A percentile compares a stretch with the other conserved stretches of the same genome.
Evolutionary conservation across 2,888 invertebrate species (phyloP).

Genomic region (Diarsia mendica): DNA sequence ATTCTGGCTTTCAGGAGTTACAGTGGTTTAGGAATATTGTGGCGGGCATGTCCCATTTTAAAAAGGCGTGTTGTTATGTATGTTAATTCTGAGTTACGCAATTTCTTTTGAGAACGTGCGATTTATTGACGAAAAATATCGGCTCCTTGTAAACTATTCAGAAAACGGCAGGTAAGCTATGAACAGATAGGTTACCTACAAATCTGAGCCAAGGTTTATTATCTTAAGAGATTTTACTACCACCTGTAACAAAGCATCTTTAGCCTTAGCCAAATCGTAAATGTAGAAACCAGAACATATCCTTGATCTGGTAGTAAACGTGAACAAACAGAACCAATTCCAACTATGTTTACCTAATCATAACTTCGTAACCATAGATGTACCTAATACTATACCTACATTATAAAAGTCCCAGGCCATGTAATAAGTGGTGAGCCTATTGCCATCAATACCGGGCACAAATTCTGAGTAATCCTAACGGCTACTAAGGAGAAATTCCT

Average conservation of each 20-base stretch:
- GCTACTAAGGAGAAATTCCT: no score
- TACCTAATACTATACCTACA: no score
- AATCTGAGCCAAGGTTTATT: slow-evolving; percentile 21
- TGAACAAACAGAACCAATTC: background rate
- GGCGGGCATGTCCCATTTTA: no score
- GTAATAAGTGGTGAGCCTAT: no score
- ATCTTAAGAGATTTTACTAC: slow-evolving; percentile 23
- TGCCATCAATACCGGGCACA: no score
- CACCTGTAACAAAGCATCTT: slow-evolving; percentile 6
- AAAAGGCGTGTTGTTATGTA: no score
- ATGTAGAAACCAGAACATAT: slow-evolving; percentile 8
- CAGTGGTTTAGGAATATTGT: no score
- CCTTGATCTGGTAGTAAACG: slow-evolving; percentile 27
- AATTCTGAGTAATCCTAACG: no score
- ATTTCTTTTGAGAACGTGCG: background rate
- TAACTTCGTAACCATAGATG: background rate
- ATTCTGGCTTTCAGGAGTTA: no score
- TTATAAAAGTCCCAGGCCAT: no score
- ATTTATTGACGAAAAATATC: background rate
- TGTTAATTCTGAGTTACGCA: no score
- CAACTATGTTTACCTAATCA: background rate
- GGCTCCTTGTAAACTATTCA: background rate
- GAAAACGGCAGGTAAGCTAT: background rate
- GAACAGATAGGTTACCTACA: background rate
- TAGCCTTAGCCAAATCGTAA: slow-evolving; percentile 17